These are phyloP conservation scores for Pollenia amentaria DNA, from an alignment of 2,888 invertebrate species.

Conservation along the genomic window DNA sequence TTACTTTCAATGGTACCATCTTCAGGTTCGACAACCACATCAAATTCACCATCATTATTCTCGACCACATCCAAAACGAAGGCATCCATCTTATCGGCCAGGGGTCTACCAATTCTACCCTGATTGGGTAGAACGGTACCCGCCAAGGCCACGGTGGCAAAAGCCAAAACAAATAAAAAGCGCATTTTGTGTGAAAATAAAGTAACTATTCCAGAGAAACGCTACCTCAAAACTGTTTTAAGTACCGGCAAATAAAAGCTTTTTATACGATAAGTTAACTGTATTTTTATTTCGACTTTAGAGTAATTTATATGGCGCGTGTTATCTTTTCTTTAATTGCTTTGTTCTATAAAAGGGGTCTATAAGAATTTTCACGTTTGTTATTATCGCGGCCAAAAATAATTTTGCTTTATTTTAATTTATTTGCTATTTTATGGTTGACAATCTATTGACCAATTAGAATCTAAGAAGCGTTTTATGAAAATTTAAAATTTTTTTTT, in stretches of 20 bases:
- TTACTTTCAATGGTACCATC: constrained; percentile 77
- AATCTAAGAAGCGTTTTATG: constrained; percentile 4
- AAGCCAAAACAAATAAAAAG: constrained; percentile 79
- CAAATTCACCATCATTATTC: constrained; percentile 77
- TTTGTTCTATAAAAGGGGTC: background rate
- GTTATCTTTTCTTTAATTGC: constrained; percentile 1
- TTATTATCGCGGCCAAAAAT: constrained; percentile 22
- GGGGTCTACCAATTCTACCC: background rate
- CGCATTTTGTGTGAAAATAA: constrained; percentile 75
- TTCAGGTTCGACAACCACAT: constrained; percentile 75
- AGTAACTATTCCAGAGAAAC: constrained; percentile 63
- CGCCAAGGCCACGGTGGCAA: constrained; percentile 77
- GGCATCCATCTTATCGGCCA: constrained; percentile 35
- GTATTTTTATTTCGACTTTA: background rate
- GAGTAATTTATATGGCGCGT: background rate
- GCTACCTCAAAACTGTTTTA: constrained; percentile 69
- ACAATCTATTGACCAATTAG: constrained; percentile 2
- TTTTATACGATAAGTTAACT: constrained; percentile 76
- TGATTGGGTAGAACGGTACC: constrained; percentile 72
- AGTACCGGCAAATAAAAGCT: constrained; percentile 28
- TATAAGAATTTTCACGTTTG: constrained; percentile 4
- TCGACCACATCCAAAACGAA: constrained; percentile 69
- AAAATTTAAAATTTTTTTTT: background rate
- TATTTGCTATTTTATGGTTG: constrained; percentile 8
- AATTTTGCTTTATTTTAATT: background rate